Percentiles rank a stretch among this genome's conserved stretches.
Conservation (phyloP, 2,888 invertebrate species). For the Ceraclea dissimilis region DNA sequence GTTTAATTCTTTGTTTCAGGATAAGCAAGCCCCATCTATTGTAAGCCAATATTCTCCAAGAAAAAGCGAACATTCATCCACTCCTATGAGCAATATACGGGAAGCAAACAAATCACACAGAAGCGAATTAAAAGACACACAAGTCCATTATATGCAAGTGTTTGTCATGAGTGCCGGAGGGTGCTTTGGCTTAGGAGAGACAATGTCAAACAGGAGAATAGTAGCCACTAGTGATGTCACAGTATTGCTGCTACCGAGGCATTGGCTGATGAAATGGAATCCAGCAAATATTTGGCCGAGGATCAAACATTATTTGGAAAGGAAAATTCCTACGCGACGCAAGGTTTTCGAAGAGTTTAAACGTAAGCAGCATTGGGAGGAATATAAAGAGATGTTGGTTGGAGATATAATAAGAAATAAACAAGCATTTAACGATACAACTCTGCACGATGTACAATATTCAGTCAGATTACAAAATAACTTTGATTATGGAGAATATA, state of each 20-base stretch:
- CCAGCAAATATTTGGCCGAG: conserved; percentile 59
- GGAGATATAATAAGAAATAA: conserved; percentile 43
- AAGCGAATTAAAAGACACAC: conserved; percentile 13
- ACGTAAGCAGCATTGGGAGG: conserved; percentile 48
- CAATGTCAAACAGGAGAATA: conserved; percentile 57
- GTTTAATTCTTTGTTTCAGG: no score
- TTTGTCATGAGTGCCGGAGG: conserved; percentile 52
- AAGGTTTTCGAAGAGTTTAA: conserved; percentile 28
- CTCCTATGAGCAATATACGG: background rate
- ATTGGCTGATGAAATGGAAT: conserved; percentile 60
- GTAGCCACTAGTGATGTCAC: conserved; percentile 47
- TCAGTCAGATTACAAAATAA: conserved; percentile 54
- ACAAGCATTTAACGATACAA: conserved; percentile 47
- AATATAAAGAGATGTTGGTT: conserved; percentile 45
- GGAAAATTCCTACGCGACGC: conserved; percentile 35
- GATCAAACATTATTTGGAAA: conserved; percentile 52
- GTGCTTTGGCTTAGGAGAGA: conserved; percentile 66
- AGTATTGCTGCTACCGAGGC: conserved; percentile 61
- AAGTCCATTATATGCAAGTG: conserved; percentile 44
- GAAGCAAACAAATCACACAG: background rate
- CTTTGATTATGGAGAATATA: conserved; percentile 30
- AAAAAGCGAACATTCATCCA: background rate
- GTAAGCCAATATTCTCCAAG: background rate
- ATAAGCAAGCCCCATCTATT: no score
- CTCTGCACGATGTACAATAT: conserved; percentile 56